Conservation (phyloP, 2,888 invertebrate species). For the Listrodromus nycthemerus region DNA sequence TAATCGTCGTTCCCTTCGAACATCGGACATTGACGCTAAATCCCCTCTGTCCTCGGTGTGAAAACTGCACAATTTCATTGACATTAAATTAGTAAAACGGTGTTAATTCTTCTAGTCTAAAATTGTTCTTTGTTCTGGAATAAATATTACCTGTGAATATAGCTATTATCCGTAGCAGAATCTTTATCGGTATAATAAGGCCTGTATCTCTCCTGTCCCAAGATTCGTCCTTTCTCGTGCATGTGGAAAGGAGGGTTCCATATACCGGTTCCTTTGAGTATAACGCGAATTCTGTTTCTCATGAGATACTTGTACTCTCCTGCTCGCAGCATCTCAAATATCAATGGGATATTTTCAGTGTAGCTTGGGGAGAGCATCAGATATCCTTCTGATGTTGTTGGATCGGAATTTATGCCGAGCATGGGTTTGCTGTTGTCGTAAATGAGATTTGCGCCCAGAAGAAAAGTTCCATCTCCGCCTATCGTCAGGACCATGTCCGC, state of each 20-base stretch:
- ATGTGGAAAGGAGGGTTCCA: slow-evolving; percentile 89
- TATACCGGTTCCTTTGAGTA: slow-evolving; percentile 89
- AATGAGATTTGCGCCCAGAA: slow-evolving; percentile 95
- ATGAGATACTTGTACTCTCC: slow-evolving; percentile 94
- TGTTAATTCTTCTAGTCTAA: neutral
- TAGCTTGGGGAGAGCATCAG: slow-evolving; percentile 95
- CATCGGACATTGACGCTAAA: neutral
- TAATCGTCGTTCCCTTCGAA: slow-evolving; percentile 85
- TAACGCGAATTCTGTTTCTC: slow-evolving; percentile 95
- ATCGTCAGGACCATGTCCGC: slow-evolving; percentile 95
- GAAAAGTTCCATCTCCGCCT: slow-evolving; percentile 99
- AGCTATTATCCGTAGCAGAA: slow-evolving; percentile 52
- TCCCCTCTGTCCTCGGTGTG: slow-evolving; percentile 15
- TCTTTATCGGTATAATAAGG: slow-evolving; percentile 61
- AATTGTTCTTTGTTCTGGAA: neutral
- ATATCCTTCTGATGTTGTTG: slow-evolving; percentile 96
- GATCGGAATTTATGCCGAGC: slow-evolving; percentile 98
- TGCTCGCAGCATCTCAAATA: slow-evolving; percentile 90
- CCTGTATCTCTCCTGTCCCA: slow-evolving; percentile 82
- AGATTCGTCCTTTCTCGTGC: slow-evolving; percentile 88
- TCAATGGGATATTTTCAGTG: slow-evolving; percentile 91
- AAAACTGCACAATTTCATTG: slow-evolving; percentile 36
- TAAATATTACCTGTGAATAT: slow-evolving; percentile 57
- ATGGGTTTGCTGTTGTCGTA: slow-evolving; percentile 93
- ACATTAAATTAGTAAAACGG: neutral